Percentiles rank a stretch among this genome's conserved stretches.
phyloP scores from a whole-genome alignment of 2,113 vertebrate genomes.

The Heterocephalus glaber region DNA sequence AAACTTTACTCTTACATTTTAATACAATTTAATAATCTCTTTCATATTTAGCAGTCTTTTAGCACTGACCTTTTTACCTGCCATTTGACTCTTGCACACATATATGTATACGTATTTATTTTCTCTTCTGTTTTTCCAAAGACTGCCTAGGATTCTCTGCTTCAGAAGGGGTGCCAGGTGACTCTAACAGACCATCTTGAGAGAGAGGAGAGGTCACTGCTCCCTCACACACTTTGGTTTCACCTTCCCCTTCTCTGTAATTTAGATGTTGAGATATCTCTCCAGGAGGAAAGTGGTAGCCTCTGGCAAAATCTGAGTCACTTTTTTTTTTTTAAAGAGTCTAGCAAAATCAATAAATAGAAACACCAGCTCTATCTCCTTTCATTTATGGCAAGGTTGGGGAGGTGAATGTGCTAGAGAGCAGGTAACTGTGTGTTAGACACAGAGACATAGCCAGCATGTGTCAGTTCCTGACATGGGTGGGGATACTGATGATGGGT shows the following conservation, averaged over 20 bases:
- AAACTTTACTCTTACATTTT: conserved; percentile 9
- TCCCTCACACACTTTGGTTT: not conserved
- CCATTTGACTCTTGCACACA: not conserved
- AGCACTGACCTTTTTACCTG: not conserved
- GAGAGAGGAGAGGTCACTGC: not conserved
- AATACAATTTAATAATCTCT: not conserved
- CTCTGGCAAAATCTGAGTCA: not conserved
- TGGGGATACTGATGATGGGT: not conserved
- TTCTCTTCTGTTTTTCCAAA: not conserved
- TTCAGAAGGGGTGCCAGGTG: not conserved
- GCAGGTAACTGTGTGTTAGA: not conserved
- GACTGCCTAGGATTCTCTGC: not conserved
- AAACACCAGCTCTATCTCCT: not conserved
- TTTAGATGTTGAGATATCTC: conserved; percentile 13
- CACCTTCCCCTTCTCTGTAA: not conserved
- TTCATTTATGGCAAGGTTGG: not conserved
- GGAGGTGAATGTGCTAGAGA: not conserved
- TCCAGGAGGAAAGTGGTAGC: not conserved
- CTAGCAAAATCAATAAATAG: not conserved
- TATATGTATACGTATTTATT: not conserved
- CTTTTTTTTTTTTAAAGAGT: not conserved
- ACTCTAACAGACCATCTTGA: not conserved
- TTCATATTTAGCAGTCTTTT: conserved; percentile 23
- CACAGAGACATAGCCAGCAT: not conserved
- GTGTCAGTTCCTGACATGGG: not conserved